Evolutionary conservation across 2,113 vertebrate species (phyloP), one percentile per base, ranked within the genome.

Genomic region (Pelmatolapia mariae): DNA sequence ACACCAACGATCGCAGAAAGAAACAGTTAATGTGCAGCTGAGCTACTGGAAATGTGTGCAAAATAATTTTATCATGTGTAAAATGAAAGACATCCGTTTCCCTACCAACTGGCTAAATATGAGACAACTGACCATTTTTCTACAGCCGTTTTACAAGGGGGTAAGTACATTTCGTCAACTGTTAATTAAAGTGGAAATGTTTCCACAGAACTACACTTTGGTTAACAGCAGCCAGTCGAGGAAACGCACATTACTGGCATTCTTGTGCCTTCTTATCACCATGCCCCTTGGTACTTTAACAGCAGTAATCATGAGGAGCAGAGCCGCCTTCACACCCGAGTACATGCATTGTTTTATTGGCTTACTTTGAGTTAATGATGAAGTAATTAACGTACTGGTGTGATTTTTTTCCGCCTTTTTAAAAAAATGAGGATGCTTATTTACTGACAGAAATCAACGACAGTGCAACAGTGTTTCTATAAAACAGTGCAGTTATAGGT

Each of bases 201-300:
- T 66, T 36, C 79, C 8, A 40, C 52, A 61, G 45, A 85, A 66
- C 83, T 56, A 18, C 80, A 89, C 87, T 56, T 24, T 54, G 59
- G 31, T 40, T 59, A 52, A 50, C 54, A 86, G 40, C 68, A 87
- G 68, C 24, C 79, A 80, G 66, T 80, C 38, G 83, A 61, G 26
- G 10, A n/a, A 91, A 83, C 7, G 61, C 47, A 87, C 90, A 93
- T 94, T 88, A 83, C 87, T 91, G 81, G 76, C 93, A 95, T 96
- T 94, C 91, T 84, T 93, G 63, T 82, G 83, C 78, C 87, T 89
- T 86, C 91, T 94, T 93, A 94, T 93, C 92, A 86, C 43, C 31
- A 82, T 92, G 87, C 83, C 89, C 90, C 88, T 92, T 94, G 91
- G 89, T 93, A 92, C 86, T 93, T 89, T 73, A 91, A 89, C 87